These are phyloP conservation scores for Catalaphyllia jardinei DNA, from an alignment of 64 coral and sea anemone species.

Conservation along the genomic window DNA sequence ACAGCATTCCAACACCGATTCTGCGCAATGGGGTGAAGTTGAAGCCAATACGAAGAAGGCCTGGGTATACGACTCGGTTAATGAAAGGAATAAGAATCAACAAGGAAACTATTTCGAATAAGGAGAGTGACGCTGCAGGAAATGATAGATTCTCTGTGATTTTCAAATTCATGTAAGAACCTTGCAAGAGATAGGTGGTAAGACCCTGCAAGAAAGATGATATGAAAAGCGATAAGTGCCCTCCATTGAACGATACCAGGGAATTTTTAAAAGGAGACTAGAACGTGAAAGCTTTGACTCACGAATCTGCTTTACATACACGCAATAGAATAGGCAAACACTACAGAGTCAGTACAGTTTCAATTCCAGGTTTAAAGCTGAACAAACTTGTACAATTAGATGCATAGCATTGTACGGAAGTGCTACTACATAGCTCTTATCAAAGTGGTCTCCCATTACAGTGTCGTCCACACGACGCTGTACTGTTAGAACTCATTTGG, in stretches of 20 bases:
- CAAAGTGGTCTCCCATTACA: too few species aligned
- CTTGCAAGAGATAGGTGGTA: conserved; percentile 72
- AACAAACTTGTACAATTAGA: too few species aligned
- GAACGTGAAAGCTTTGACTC: too few species aligned
- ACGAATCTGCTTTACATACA: too few species aligned
- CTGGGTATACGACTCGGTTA: conserved; percentile 64
- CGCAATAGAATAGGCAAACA: too few species aligned
- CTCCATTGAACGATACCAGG: not conserved
- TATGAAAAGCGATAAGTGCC: not conserved
- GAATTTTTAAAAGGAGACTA: not conserved
- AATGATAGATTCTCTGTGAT: conserved; percentile 17
- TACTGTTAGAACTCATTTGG: too few species aligned
- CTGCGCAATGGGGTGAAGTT: conserved; percentile 69
- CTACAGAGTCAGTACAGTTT: too few species aligned
- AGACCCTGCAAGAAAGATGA: conserved; percentile 29
- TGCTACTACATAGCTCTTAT: too few species aligned
- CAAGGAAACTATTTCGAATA: conserved; percentile 49
- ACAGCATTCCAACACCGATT: conserved; percentile 74
- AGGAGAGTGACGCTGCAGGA: conserved; percentile 53
- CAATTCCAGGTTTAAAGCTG: too few species aligned
- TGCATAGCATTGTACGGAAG: too few species aligned
- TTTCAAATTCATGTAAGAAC: conserved; percentile 66
- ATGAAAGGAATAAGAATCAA: conserved; percentile 67
- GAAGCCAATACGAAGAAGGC: conserved; percentile 39
- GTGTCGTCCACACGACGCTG: too few species aligned